Evolutionary conservation across 37 sponge, comb jelly and placozoan species (phyloP).

Genomic region (Aphrocallistes beatrix): DNA sequence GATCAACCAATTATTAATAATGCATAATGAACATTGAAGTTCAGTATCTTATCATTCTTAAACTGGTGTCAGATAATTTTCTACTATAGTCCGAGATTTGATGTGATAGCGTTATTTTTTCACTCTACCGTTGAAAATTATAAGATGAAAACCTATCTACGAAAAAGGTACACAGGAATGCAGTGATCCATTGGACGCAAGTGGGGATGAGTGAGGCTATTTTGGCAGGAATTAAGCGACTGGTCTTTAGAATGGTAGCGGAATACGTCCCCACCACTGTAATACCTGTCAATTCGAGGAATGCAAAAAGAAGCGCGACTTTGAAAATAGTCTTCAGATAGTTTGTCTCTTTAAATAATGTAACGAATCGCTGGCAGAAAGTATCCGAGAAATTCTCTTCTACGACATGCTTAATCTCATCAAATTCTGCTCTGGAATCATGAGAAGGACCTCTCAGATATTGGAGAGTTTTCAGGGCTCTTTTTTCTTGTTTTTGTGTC

Average conservation of each 20-base stretch:
- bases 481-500: too few species aligned
- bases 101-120: too few species aligned
- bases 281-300: slow-evolving; percentile 30
- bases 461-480: slow-evolving; percentile 19
- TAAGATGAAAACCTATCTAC: slow-evolving; percentile 39
- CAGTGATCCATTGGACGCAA: not conserved
- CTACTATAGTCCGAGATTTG: too few species aligned
- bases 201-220: slow-evolving; percentile 25
- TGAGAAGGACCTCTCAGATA: slow-evolving; percentile 32
- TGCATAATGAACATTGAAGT: too few species aligned
- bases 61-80: too few species aligned
- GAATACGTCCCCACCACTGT: slow-evolving; percentile 23
- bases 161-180: slow-evolving; percentile 22
- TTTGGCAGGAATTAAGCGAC: not conserved
- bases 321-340: not conserved
- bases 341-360: too few species aligned
- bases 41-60: too few species aligned
- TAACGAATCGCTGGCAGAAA: slow-evolving; percentile 13
- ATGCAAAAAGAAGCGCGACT: too few species aligned
- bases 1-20: too few species aligned
- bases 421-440: slow-evolving; percentile 24
- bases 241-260: slow-evolving; percentile 12
- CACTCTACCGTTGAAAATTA: too few species aligned
- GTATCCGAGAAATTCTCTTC: not conserved
- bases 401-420: slow-evolving; percentile 29